A percentile compares a stretch with the other conserved stretches of the same genome.
phyloP scores from a whole-genome alignment of 2,888 invertebrate species.

The Calliphora vomitoria region DNA sequence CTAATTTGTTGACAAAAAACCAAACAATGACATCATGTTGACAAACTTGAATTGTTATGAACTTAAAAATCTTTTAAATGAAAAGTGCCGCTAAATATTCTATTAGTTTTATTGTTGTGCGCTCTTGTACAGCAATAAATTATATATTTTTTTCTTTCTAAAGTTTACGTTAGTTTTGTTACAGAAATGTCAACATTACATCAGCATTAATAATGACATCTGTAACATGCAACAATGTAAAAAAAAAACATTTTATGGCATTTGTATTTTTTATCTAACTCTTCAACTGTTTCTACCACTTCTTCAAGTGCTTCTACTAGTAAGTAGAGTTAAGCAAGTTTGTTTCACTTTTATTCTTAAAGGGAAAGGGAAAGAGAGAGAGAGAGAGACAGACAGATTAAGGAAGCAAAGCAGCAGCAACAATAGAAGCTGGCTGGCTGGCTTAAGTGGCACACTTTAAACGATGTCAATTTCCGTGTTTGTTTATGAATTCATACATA shows the following conservation, averaged over 20 bases:
- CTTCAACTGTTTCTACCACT: slow-evolving; percentile 15
- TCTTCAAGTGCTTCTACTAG: slow-evolving; percentile 14
- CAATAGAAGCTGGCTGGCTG: slow-evolving; percentile 20
- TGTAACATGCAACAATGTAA: slow-evolving; percentile 59
- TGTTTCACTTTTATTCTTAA: not conserved
- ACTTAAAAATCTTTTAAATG: slow-evolving; percentile 11
- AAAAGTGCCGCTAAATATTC: slow-evolving; percentile 3
- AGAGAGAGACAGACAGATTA: not conserved
- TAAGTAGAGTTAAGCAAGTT: slow-evolving; percentile 17
- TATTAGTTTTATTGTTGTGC: not conserved
- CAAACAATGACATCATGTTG: not conserved
- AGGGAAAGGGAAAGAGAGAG: not conserved
- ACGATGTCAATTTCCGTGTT: slow-evolving; percentile 71
- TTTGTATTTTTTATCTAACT: slow-evolving; percentile 11
- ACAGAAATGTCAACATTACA: slow-evolving; percentile 45
- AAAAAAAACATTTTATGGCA: slow-evolving; percentile 7
- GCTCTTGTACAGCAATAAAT: slow-evolving; percentile 26
- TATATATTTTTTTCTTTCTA: not conserved
- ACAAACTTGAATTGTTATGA: slow-evolving; percentile 2
- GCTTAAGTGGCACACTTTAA: slow-evolving; percentile 69
- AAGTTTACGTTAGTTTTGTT: slow-evolving; percentile 34
- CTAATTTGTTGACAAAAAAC: not conserved
- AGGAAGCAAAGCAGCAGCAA: too few species aligned
- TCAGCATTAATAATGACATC: slow-evolving; percentile 32
- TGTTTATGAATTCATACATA: slow-evolving; percentile 53